Base-by-base conservation (phyloP, 2,113 vertebrate genomes). In the Phoxinus phoxinus region DNA sequence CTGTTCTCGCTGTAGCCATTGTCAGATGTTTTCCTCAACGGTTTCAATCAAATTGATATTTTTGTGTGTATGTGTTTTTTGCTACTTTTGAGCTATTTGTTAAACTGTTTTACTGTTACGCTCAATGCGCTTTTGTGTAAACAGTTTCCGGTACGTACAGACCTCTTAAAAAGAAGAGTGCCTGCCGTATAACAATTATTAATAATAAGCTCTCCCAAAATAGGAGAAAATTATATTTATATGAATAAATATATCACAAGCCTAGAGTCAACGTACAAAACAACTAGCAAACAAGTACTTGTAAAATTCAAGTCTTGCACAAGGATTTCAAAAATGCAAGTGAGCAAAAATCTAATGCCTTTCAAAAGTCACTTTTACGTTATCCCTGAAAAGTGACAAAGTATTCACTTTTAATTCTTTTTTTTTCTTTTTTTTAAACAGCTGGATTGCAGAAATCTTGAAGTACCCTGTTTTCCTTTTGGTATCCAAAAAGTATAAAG, bases 131-230 rank as follows among this genome's bases (percentile, higher is more conserved):
- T 84, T 46, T 27, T 75, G 53, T 88, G 88, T 88, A 90, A 91
- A 89, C 88, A 87, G 81, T 75, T 82, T 67, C 83, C 67, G 53
- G 82, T 87, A 90, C 85, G 86, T 88, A 84, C 89, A 90, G 71
- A 88, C 88, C 91, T 92, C 94, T 95, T 93, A 85, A 93, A 93
- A 93, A 94, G 85, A 92, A 94, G 92, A 94, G 88, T 79, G 69
- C 61, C 86, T 88, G 91, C 83, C 76, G 69, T 90, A 90, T 87
- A 82, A 91, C 91, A 91, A 91, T 65, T 65, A 90, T 91, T 87
- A 93, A 93, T 91, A 83, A 72, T 83, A 95, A 91, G 89, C 91
- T 93, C 94, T 95, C 93, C 94, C 65, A 93, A 94, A 93, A 93
- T 88, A 83, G 87, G 91, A 94, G 92, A 94, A 94, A 93, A 90